These are phyloP conservation scores for Drosophila varians DNA, from an alignment of 1,140 invertebrate species.

Conservation along the genomic window DNA sequence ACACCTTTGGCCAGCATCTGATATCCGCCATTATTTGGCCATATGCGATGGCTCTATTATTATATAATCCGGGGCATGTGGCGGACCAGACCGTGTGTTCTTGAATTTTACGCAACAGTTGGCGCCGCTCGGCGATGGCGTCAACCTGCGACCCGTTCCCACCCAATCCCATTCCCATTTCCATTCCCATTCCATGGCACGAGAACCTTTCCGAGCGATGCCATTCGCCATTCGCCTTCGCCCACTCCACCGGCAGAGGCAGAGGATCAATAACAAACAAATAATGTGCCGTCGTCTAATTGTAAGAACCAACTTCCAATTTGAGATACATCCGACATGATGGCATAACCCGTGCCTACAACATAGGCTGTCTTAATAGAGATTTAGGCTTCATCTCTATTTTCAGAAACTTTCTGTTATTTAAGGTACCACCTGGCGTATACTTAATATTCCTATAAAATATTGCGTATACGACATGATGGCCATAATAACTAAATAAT, in stretches of 20 bases:
- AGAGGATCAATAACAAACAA: slow-evolving; percentile 66
- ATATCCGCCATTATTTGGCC: slow-evolving; percentile 2
- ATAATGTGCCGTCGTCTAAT: slow-evolving; percentile 57
- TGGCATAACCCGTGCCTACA: slow-evolving; percentile 35
- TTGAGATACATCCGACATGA: slow-evolving; percentile 68
- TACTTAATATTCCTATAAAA: not conserved
- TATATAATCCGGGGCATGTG: slow-evolving; percentile 38
- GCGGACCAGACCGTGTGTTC: slow-evolving; percentile 43
- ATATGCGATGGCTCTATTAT: slow-evolving; percentile 17
- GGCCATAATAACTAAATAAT: no score
- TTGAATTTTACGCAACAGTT: slow-evolving; percentile 81
- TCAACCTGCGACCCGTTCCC: slow-evolving; percentile 58
- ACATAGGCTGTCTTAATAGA: no score
- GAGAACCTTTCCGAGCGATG: not conserved
- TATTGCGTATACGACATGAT: not conserved
- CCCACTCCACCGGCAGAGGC: slow-evolving; percentile 53
- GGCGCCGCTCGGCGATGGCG: slow-evolving; percentile 59
- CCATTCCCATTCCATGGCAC: not conserved
- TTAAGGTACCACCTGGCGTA: not conserved
- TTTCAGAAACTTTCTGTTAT: no score
- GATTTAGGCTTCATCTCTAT: no score
- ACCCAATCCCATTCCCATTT: not conserved
- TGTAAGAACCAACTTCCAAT: slow-evolving; percentile 76
- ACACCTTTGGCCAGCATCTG: slow-evolving; percentile 34
- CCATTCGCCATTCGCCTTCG: slow-evolving; percentile 10